phyloP scores from a whole-genome alignment of 1,140 invertebrate genomes.

The Limonius californicus region DNA sequence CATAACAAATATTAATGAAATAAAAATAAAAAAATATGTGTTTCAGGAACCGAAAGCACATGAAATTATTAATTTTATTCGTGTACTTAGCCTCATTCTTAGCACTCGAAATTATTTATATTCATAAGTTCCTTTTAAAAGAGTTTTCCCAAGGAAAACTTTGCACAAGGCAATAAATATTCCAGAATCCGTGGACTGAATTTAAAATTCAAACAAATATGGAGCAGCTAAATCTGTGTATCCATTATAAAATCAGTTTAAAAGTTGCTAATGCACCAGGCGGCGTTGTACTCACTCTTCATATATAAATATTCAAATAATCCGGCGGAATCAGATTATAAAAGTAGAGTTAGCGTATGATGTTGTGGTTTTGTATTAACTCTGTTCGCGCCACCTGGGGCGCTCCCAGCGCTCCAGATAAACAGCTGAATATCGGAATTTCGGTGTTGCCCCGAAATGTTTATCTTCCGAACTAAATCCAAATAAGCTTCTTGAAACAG shows the following conservation, averaged over 20 bases:
- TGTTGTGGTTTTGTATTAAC: slow-evolving; percentile 44
- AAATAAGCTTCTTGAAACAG: slow-evolving; percentile 1
- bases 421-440: slow-evolving; percentile 15
- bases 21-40: too few relatives aligned
- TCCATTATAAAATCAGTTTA: slow-evolving; percentile 28
- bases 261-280: slow-evolving; percentile 36
- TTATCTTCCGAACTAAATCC: slow-evolving; percentile 7
- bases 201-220: slow-evolving; percentile 15
- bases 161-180: background rate
- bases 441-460: background rate
- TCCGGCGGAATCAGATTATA: slow-evolving; percentile 41
- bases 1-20: too few relatives aligned
- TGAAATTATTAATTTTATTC: too few relatives aligned
- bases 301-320: slow-evolving; percentile 45
- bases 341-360: slow-evolving; percentile 41
- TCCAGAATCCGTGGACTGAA: background rate
- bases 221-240: slow-evolving; percentile 12
- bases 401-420: slow-evolving; percentile 32
- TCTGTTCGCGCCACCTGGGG: slow-evolving; percentile 33
- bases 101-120: too few relatives aligned
- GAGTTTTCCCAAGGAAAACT: too few relatives aligned
- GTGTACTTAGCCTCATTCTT: too few relatives aligned
- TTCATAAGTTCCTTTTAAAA: too few relatives aligned
- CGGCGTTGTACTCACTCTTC: slow-evolving; percentile 36
- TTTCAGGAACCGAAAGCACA: too few relatives aligned